Evolutionary conservation across 2,888 invertebrate species (phyloP), one percentile per base, ranked within the genome.

Genomic region (Drosophila quasianomalipes): DNA sequence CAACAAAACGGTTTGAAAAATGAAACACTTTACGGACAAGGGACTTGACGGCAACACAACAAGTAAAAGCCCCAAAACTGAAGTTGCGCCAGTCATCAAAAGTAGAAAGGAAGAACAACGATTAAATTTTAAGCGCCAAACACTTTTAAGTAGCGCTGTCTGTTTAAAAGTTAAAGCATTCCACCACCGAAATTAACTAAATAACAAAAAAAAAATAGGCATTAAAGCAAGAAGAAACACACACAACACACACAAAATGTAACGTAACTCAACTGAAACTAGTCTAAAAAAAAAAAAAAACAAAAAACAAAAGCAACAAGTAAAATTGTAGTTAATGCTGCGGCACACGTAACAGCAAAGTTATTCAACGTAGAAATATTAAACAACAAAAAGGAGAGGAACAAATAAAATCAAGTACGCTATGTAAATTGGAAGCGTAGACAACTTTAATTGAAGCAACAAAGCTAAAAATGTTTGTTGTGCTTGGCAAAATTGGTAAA

Each of bases 251-350:
- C 75, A 79, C 65, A 82, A 75, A 79, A 68, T 82, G 85, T 84
- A 85, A 89, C 77, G 89, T 85, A 87, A 90, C 85, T 90, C 90
- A 91, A 90, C 90, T 80, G 81, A 91, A 91, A 91, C 90, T 91
- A 91, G 91, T 92, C 90, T 86, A 91, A 85, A 33, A 51, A 71
- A 59, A 62, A 31, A 70, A 61, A 22, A 61, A 70, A 58, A 54
- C 62, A 60, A 39, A 67, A 35, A 47, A 28, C 1, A 52, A 37
- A 54, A 52, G 53, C 41, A 52, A 60, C n/a, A 74, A 41, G 30
- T 44, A n/a, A 60, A 62, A 55, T 10, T 53, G 55, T 57, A 41
- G 63, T 31, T 39, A 59, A 53, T 35, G 44, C 74, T 57, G 63
- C 61, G 44, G 61, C 61, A 74, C 52, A 54, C 30, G 55, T 41